Evolutionary conservation across 2,888 invertebrate genomes (phyloP), one percentile per base, ranked within the genome.

Genomic region (Orthosia gracilis): DNA sequence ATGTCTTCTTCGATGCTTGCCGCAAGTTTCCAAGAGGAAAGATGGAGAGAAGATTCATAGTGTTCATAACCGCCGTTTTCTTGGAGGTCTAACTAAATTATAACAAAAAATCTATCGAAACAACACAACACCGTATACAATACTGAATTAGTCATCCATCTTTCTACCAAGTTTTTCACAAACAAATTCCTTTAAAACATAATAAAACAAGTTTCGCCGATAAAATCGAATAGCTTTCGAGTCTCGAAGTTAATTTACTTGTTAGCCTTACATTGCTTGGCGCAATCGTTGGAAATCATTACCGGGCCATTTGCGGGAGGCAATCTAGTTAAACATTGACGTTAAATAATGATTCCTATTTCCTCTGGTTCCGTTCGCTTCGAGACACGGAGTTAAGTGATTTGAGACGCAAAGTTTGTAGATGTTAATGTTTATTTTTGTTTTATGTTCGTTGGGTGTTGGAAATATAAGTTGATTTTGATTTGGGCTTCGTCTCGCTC

Each of bases 301-400:
- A 95, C 95, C 95, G 95, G 94, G 86, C 94, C 93, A 94, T 94
- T 94, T 94, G 92, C 90, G 88, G 87, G 82, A 89, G 89, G 90
- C 94, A 94, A 95, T 93, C 92, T 91, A 89, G 95, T 95, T 93
- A 92, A 93, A 93, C 91, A 93, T 93, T 94, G 95, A 94, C 94
- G 91, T 92, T 94, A 94, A 95, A 94, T 96, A 95, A 96, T 95
- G 94, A 95, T 93, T 93, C 90, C 87, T 92, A 94, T 95, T 95
- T 95, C 94, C 95, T 85, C 78, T 77, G 85, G 80, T 89, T 89
- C 87, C 89, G 88, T 79, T 49, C 78, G 83, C 83, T 86, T 77
- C 81, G 82, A 79, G 82, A 80, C 75, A 83, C 82, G 82, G 86
- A 86, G 75, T 49, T 81, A 81, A 85, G 81, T 83, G 82, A 80